phyloP scores from a whole-genome alignment of 1,140 invertebrate genomes.

The Pogonus chalceus region DNA sequence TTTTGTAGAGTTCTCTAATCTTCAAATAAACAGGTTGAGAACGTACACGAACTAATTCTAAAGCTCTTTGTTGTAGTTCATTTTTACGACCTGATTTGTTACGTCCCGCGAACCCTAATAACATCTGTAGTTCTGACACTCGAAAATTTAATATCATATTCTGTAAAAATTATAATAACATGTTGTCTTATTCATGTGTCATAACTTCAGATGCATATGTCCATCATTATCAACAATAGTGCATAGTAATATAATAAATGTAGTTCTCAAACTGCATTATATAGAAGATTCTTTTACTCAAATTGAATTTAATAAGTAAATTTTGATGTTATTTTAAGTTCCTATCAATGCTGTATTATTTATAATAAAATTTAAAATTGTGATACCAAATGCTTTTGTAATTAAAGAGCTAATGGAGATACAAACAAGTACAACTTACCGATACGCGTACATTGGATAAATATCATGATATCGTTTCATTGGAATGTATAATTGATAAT shows the following conservation, averaged over 20 bases:
- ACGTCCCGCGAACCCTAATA: constrained; percentile 73
- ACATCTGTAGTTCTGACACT: constrained; percentile 73
- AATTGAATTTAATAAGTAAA: too few relatives aligned
- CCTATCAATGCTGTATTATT: too few relatives aligned
- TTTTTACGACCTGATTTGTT: constrained; percentile 80
- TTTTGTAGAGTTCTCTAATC: constrained; percentile 72
- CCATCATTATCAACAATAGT: too few relatives aligned
- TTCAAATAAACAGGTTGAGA: constrained; percentile 65
- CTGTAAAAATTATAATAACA: constrained; percentile 38
- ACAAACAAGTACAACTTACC: constrained; percentile 1
- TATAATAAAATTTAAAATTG: too few relatives aligned
- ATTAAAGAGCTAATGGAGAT: too few relatives aligned
- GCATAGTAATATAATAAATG: too few relatives aligned
- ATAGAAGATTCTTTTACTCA: too few relatives aligned
- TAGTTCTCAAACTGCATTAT: too few relatives aligned
- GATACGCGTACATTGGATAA: background rate
- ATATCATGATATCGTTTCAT: constrained; percentile 2
- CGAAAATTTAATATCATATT: constrained; percentile 76
- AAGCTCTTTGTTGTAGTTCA: constrained; percentile 70
- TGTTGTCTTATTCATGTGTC: background rate
- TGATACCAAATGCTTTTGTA: too few relatives aligned
- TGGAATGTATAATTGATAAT: background rate
- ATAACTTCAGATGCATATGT: constrained; percentile 3
- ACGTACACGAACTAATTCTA: constrained; percentile 62
- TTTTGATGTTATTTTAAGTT: too few relatives aligned